phyloP scores from a whole-genome alignment of 2,888 invertebrate genomes.

The Euproctis similis region DNA sequence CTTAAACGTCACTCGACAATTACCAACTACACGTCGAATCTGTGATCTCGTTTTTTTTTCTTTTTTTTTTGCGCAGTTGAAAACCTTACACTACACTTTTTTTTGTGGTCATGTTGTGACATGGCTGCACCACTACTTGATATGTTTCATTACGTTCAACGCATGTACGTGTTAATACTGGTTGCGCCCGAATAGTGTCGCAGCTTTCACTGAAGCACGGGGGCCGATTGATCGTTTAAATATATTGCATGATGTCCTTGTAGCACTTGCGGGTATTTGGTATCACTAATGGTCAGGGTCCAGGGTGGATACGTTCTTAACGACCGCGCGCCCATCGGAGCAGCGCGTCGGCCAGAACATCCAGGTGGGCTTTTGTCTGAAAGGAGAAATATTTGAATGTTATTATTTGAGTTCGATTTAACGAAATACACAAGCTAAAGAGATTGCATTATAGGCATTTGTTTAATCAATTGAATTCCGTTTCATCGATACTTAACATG shows the following conservation, averaged over 20 bases:
- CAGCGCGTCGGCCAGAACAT: conserved; percentile 94
- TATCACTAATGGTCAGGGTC: conserved; percentile 40
- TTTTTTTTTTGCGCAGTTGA: conserved; percentile 39
- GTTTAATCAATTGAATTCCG: no score
- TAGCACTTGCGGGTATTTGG: conserved; percentile 47
- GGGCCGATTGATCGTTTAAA: conserved; percentile 38
- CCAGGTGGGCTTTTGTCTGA: conserved; percentile 96
- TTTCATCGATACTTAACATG: no score
- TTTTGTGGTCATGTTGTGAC: conserved; percentile 61
- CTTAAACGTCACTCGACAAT: conserved; percentile 30
- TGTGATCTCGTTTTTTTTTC: conserved; percentile 16
- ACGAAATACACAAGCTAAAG: no score
- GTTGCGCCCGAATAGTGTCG: conserved; percentile 62
- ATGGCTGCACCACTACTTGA: conserved; percentile 69
- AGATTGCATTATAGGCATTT: no score
- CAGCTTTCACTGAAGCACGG: conserved; percentile 60
- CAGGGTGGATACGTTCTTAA: conserved; percentile 68
- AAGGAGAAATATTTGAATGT: conserved; percentile 39
- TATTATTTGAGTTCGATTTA: not conserved
- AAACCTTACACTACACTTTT: conserved; percentile 65
- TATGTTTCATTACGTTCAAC: conserved; percentile 70
- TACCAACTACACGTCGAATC: conserved; percentile 22
- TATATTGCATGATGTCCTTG: conserved; percentile 38
- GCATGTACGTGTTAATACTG: conserved; percentile 55
- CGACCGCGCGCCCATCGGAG: conserved; percentile 96